Percentiles rank a stretch among this genome's conserved stretches.
phyloP scores from a whole-genome alignment of 2,888 invertebrate genomes.

The Drosophila affinis region DNA sequence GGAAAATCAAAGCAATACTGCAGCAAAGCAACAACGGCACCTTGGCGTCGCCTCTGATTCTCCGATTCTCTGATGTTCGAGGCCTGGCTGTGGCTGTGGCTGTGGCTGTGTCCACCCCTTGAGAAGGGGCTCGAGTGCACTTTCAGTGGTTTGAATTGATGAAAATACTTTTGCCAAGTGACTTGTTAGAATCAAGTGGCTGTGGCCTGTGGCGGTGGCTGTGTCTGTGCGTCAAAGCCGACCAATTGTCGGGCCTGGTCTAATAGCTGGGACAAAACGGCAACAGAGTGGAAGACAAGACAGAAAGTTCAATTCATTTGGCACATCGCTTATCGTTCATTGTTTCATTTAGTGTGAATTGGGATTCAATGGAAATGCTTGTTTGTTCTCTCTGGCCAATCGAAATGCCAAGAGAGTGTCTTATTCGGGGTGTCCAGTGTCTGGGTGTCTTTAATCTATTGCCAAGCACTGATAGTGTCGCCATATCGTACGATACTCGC shows the following conservation, averaged over 20 bases:
- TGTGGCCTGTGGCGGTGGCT: neutral
- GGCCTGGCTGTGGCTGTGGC: neutral
- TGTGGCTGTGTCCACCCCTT: constrained; percentile 7
- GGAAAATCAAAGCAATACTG: constrained; percentile 63
- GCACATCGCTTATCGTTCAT: constrained; percentile 41
- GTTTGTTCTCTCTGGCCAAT: neutral
- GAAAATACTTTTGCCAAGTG: constrained; percentile 14
- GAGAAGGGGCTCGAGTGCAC: constrained; percentile 10
- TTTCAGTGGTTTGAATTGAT: constrained; percentile 19
- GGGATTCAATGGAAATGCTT: neutral
- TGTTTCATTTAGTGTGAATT: constrained; percentile 34
- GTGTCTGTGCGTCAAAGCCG: neutral
- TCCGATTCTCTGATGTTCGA: neutral
- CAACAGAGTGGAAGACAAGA: constrained; percentile 39
- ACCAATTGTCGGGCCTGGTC: constrained; percentile 25
- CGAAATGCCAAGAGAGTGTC: constrained; percentile 4
- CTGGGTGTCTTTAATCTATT: constrained; percentile 13
- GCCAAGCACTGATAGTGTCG: constrained; percentile 6
- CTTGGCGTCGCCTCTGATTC: constrained; percentile 29
- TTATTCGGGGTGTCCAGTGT: neutral
- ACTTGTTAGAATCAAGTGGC: constrained; percentile 20
- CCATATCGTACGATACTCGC: neutral
- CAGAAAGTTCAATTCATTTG: constrained; percentile 40
- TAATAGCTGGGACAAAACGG: constrained; percentile 4
- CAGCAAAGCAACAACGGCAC: constrained; percentile 23